phyloP scores from a whole-genome alignment of 2,888 invertebrate species.

The Drosophila differens region DNA sequence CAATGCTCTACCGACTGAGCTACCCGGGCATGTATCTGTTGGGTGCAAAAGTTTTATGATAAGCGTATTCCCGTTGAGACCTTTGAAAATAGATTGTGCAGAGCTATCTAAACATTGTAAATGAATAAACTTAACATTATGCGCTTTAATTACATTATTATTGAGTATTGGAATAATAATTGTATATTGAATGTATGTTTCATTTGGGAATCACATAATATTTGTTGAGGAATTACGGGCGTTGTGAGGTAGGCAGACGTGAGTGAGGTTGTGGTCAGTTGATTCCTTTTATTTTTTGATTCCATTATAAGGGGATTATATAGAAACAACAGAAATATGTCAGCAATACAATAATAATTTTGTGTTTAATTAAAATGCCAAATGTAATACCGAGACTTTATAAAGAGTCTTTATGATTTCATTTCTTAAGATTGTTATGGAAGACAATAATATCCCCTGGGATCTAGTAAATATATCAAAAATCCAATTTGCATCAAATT shows the following conservation, averaged over 20 bases:
- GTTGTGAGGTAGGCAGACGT: neutral
- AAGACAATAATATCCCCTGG: conserved; percentile 57
- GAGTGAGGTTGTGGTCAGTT: neutral
- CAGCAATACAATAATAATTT: neutral
- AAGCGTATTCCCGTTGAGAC: neutral
- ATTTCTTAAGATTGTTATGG: conserved; percentile 45
- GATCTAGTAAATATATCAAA: conserved; percentile 23
- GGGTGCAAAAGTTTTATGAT: neutral
- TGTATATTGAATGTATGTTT: neutral
- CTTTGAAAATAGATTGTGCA: neutral
- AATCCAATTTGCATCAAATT: fast-evolving
- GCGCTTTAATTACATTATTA: neutral
- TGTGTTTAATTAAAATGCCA: neutral
- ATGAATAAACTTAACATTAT: neutral
- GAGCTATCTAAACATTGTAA: neutral
- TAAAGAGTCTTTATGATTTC: conserved; percentile 39
- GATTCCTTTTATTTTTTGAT: neutral
- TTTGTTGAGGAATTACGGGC: no score
- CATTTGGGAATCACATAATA: neutral
- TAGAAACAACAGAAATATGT: neutral
- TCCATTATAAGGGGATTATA: neutral
- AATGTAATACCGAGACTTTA: conserved; percentile 32
- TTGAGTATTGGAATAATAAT: neutral
- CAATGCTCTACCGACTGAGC: conserved; percentile 86
- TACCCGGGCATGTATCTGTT: conserved; percentile 57